Percentiles rank a stretch among this genome's conserved stretches.
phyloP scores from a whole-genome alignment of 1,140 invertebrate species.

The Orius insidiosus region DNA sequence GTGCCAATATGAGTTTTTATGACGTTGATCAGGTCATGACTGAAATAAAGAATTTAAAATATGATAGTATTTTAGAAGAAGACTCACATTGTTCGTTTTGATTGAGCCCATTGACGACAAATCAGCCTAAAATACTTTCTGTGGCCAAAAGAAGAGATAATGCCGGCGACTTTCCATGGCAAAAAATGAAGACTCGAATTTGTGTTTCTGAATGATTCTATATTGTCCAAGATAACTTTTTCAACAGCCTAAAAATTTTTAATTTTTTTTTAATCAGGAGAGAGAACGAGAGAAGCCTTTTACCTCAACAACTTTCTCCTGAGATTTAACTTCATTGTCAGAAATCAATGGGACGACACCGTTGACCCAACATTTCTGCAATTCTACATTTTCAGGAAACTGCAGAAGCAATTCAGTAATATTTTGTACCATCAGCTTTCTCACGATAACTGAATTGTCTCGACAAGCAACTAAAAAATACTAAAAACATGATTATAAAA shows the following conservation, averaged over 20 bases:
- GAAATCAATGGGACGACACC: conserved; percentile 37
- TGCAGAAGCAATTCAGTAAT: conserved; percentile 33
- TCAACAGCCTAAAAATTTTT: conserved; percentile 15
- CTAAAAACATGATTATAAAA: conserved; percentile 22
- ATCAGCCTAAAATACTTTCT: conserved; percentile 24
- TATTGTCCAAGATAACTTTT: conserved; percentile 16
- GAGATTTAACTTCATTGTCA: conserved; percentile 39
- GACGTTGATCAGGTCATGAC: conserved; percentile 25
- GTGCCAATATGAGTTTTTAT: conserved; percentile 34
- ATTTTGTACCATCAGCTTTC: conserved; percentile 35
- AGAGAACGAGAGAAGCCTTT: no score
- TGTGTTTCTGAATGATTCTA: conserved; percentile 12
- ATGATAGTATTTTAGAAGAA: no score
- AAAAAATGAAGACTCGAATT: conserved; percentile 11
- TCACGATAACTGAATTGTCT: conserved; percentile 35
- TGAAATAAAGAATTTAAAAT: background rate
- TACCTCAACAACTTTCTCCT: conserved; percentile 38
- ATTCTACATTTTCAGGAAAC: conserved; percentile 26
- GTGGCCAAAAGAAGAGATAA: conserved; percentile 23
- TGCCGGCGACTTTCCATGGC: conserved; percentile 25
- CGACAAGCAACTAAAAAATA: conserved; percentile 35
- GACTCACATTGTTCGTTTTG: conserved; percentile 15
- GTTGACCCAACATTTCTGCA: conserved; percentile 31
- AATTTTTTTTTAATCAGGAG: no score
- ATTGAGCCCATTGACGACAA: conserved; percentile 16